Conservation (phyloP, 2,888 invertebrate genomes). For the Melitaea athalia region DNA sequence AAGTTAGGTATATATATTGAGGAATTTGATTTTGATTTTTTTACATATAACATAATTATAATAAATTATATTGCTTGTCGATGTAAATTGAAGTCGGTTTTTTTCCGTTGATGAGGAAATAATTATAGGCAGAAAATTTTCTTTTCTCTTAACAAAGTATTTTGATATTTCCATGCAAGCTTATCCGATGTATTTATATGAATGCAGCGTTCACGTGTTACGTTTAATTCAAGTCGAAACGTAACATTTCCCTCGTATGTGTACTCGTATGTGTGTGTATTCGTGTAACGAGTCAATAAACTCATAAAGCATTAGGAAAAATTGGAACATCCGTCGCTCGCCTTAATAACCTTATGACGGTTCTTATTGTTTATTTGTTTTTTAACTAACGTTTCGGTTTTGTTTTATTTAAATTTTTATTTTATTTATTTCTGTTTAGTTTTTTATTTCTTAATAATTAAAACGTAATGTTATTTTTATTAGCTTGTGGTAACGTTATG, state of each 20-base stretch:
- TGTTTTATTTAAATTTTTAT: neutral
- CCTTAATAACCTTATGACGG: slow-evolving; percentile 24
- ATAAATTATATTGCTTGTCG: too few species aligned
- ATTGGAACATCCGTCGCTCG: slow-evolving; percentile 21
- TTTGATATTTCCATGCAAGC: neutral
- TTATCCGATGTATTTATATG: neutral
- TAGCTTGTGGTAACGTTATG: neutral
- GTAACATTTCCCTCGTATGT: slow-evolving; percentile 11
- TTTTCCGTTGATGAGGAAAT: too few species aligned
- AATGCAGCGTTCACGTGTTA: neutral
- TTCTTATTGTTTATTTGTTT: neutral
- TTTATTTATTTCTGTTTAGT: neutral
- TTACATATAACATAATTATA: too few species aligned
- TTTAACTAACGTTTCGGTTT: too few species aligned
- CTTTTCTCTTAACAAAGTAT: neutral
- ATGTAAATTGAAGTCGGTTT: too few species aligned
- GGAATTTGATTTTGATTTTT: too few species aligned
- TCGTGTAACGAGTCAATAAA: slow-evolving; percentile 21
- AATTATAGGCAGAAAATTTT: too few species aligned
- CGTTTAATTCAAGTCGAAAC: neutral
- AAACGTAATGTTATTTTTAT: neutral
- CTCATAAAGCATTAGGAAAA: slow-evolving; percentile 27
- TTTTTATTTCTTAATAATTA: neutral
- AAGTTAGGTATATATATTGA: too few species aligned
- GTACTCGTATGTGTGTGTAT: too few species aligned